A percentile compares a stretch with the other conserved stretches of the same genome.
Evolutionary conservation across 37 sponge, comb jelly and placozoan genomes (phyloP).

Genomic region (Mnemiopsis leidyi): DNA sequence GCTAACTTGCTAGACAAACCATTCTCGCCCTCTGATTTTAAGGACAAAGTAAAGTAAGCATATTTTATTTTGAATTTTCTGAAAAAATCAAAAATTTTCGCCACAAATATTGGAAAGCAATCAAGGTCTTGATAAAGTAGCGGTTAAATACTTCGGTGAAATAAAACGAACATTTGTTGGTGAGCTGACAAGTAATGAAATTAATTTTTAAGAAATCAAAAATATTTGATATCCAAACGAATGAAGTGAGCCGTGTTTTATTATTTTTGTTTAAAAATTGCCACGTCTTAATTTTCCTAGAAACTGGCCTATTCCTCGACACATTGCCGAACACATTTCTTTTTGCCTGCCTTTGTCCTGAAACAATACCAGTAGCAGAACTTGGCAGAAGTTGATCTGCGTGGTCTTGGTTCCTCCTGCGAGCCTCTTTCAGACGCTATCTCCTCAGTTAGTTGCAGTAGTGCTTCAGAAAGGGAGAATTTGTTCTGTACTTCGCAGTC

Average conservation of each 20-base stretch:
- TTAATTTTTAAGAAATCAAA: no score
- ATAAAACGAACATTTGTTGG: no score
- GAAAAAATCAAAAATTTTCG: no score
- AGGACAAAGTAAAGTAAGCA: constrained; percentile 25
- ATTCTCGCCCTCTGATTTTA: constrained; percentile 58
- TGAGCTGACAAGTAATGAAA: no score
- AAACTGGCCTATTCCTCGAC: background rate
- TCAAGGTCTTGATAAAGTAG: no score
- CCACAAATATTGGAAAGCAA: no score
- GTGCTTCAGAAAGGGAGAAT: background rate
- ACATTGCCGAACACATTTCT: background rate
- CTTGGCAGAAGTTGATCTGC: background rate
- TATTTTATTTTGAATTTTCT: no score
- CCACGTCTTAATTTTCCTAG: no score
- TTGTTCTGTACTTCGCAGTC: background rate
- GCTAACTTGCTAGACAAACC: constrained; percentile 60
- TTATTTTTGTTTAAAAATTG: no score
- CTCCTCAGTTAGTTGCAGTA: background rate
- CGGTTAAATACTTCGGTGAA: no score
- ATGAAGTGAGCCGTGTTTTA: no score
- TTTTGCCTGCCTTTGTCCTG: background rate
- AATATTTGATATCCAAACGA: no score
- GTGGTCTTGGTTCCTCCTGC: background rate
- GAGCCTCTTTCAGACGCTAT: background rate
- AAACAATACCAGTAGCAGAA: background rate